phyloP scores from a whole-genome alignment of 1,140 invertebrate species.

The Neotoxoptera formosana region DNA sequence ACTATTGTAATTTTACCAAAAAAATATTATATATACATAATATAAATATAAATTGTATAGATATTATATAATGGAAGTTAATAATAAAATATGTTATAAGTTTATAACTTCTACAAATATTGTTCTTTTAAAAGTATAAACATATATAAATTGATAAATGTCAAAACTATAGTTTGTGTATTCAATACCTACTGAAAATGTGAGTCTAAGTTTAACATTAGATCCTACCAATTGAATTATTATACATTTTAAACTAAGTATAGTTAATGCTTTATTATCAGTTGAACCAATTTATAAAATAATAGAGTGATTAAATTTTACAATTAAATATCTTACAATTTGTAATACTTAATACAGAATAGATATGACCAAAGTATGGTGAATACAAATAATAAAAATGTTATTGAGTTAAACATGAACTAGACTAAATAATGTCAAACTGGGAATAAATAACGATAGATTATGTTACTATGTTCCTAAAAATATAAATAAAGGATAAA shows the following conservation, averaged over 20 bases:
- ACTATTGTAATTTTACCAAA: background rate
- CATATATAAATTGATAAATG: background rate
- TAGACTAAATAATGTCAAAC: background rate
- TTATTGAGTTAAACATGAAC: background rate
- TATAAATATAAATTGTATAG: background rate
- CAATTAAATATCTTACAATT: background rate
- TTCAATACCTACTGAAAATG: background rate
- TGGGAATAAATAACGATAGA: background rate
- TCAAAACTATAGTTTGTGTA: background rate
- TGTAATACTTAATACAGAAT: background rate
- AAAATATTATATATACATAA: background rate
- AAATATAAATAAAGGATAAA: background rate
- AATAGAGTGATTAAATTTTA: background rate
- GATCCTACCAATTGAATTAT: too few species aligned
- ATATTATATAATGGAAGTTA: background rate
- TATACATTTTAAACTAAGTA: background rate
- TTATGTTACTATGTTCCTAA: background rate
- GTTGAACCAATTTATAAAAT: background rate
- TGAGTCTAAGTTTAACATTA: background rate
- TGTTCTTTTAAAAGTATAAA: background rate
- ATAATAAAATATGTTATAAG: too few species aligned
- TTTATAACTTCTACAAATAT: background rate
- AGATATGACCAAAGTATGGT: background rate
- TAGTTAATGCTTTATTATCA: background rate
- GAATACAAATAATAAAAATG: background rate